Evolutionary conservation across 2,888 invertebrate species (phyloP).

Genomic region (Hydriomena furcata): DNA sequence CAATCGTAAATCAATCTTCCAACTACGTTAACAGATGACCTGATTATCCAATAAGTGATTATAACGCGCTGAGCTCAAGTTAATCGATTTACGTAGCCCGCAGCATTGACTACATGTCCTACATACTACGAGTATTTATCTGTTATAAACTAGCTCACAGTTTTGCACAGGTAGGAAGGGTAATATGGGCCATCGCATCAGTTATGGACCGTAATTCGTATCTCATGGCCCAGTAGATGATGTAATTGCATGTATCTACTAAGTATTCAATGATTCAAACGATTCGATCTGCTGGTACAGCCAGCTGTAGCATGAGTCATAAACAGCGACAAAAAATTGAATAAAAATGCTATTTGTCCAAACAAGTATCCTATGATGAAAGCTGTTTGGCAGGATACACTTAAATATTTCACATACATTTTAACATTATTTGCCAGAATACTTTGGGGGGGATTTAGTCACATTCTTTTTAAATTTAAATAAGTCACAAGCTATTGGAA

Average conservation of each 20-base stretch:
- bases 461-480: background rate
- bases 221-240: constrained; percentile 52
- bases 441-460: background rate
- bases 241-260: constrained; percentile 46
- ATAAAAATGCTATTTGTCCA: constrained; percentile 7
- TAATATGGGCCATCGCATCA: constrained; percentile 13
- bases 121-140: background rate
- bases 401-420: too few relatives aligned
- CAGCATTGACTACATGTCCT: constrained; percentile 8
- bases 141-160: constrained; percentile 31
- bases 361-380: constrained; percentile 5
- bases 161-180: constrained; percentile 5
- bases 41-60: constrained; percentile 14
- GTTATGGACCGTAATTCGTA: constrained; percentile 46
- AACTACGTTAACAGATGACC: constrained; percentile 1
- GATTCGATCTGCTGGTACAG: constrained; percentile 10
- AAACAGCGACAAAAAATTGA: background rate
- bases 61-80: constrained; percentile 5
- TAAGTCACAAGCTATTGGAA: background rate
- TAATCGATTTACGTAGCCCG: constrained; percentile 19
- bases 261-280: constrained; percentile 12
- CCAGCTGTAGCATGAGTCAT: constrained; percentile 8
- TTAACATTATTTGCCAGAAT: background rate
- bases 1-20: background rate
- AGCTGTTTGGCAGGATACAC: constrained; percentile 2